Percentiles rank a stretch among this genome's conserved stretches.
Conservation (phyloP, 1,140 invertebrate genomes). For the Drosophila setifemur region DNA sequence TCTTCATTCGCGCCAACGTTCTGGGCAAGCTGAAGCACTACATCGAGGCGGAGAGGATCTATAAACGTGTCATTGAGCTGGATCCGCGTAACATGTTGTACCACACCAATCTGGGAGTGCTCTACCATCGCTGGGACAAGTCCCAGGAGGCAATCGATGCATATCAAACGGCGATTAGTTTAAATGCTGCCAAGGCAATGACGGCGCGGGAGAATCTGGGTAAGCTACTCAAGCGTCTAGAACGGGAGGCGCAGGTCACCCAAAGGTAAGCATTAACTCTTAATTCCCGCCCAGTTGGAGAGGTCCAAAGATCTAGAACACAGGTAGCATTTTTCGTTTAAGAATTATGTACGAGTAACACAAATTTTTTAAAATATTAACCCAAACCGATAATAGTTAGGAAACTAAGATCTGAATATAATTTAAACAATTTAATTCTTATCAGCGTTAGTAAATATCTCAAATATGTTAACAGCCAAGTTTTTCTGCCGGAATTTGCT, state of each 20-base stretch:
- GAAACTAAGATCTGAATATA: too few relatives aligned
- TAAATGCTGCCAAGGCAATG: conserved; percentile 44
- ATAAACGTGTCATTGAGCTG: conserved; percentile 88
- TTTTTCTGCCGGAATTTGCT: too few relatives aligned
- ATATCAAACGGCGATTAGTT: conserved; percentile 87
- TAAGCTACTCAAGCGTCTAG: conserved; percentile 61
- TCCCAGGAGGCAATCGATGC: conserved; percentile 87
- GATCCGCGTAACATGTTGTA: conserved; percentile 88
- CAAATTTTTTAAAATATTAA: too few relatives aligned
- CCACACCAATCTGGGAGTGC: conserved; percentile 93
- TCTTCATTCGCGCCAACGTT: conserved; percentile 95
- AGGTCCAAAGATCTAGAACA: too few relatives aligned
- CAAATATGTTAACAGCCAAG: too few relatives aligned
- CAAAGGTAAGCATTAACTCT: conserved; percentile 1
- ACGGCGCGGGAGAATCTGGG: conserved; percentile 70
- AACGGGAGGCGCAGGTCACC: conserved; percentile 30
- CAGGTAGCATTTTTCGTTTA: too few relatives aligned
- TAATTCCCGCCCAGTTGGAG: too few relatives aligned
- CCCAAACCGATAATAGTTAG: too few relatives aligned
- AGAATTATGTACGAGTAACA: too few relatives aligned
- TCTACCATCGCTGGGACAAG: conserved; percentile 97
- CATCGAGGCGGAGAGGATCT: conserved; percentile 91
- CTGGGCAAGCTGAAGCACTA: conserved; percentile 92
- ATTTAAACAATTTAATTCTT: too few relatives aligned
- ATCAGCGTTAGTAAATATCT: too few relatives aligned